These are phyloP conservation scores for Mythimna lalbum DNA, from an alignment of 2,888 invertebrate genomes.

Conservation along the genomic window DNA sequence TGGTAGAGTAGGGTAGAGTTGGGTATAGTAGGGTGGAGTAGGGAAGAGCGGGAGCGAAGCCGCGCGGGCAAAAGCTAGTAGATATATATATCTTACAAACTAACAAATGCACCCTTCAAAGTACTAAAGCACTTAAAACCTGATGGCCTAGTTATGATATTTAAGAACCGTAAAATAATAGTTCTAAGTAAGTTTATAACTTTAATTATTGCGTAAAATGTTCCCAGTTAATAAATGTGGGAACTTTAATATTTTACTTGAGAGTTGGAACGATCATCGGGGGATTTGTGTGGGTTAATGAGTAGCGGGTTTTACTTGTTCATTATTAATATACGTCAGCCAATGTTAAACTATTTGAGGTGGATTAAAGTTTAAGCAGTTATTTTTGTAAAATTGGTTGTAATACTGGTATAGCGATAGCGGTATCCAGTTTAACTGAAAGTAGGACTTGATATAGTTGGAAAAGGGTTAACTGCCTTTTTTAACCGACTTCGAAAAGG, in stretches of 20 bases:
- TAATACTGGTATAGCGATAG: background rate
- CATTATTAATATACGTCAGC: constrained; percentile 34
- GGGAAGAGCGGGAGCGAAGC: too few relatives aligned
- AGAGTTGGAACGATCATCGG: constrained; percentile 39
- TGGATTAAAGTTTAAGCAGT: background rate
- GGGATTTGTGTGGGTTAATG: constrained; percentile 44
- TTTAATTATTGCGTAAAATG: constrained; percentile 47
- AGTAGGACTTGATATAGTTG: background rate
- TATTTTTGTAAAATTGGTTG: background rate
- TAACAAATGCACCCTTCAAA: background rate
- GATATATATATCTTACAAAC: too few relatives aligned
- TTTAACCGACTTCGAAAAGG: too few relatives aligned
- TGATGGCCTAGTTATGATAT: background rate
- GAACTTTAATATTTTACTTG: constrained; percentile 53
- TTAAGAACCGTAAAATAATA: constrained; percentile 31
- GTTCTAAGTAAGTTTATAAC: constrained; percentile 31
- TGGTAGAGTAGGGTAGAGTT: too few relatives aligned
- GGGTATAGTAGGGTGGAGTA: too few relatives aligned
- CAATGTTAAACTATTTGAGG: constrained; percentile 18
- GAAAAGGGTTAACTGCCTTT: too few relatives aligned
- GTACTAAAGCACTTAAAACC: constrained; percentile 1
- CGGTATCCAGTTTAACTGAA: background rate
- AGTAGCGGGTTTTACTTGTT: constrained; percentile 29
- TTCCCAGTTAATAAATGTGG: constrained; percentile 35
- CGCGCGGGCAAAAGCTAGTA: too few relatives aligned